Evolutionary conservation across 1,140 invertebrate species (phyloP).

Genomic region (Scaptomyza pallida): DNA sequence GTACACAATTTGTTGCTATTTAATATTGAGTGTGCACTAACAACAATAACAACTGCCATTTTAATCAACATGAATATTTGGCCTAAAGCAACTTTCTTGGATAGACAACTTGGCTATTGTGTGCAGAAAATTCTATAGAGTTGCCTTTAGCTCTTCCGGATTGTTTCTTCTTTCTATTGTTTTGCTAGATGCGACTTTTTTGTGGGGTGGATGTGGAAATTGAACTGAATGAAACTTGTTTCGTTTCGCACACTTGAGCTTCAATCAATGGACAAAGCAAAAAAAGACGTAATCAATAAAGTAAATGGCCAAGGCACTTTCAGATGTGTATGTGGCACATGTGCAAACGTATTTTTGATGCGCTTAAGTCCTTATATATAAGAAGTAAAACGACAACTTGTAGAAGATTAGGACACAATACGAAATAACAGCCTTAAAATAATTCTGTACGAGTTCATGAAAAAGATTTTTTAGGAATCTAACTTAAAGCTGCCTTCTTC

Average conservation of each 20-base stretch:
- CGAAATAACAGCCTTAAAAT: not conserved
- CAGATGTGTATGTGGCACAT: slow-evolving; percentile 43
- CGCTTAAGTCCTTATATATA: slow-evolving; percentile 15
- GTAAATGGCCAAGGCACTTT: slow-evolving; percentile 72
- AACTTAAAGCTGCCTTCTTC: not conserved
- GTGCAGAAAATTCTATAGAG: slow-evolving; percentile 24
- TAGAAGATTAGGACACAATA: not conserved
- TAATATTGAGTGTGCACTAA: slow-evolving; percentile 6
- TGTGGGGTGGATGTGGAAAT: not conserved
- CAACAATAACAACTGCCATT: slow-evolving; percentile 31
- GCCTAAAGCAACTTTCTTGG: slow-evolving; percentile 8
- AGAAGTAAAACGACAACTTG: slow-evolving; percentile 5
- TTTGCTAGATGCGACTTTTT: slow-evolving; percentile 8
- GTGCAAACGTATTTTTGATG: slow-evolving; percentile 43
- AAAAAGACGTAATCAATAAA: slow-evolving; percentile 72
- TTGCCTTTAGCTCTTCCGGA: slow-evolving; percentile 10
- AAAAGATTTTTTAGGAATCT: too few species aligned
- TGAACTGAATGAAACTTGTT: slow-evolving; percentile 31
- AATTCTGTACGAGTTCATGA: too few species aligned
- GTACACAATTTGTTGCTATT: slow-evolving; percentile 56
- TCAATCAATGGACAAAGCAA: slow-evolving; percentile 38
- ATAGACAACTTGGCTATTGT: slow-evolving; percentile 35
- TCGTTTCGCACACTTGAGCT: slow-evolving; percentile 30
- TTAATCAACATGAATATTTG: slow-evolving; percentile 57
- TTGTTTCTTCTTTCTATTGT: slow-evolving; percentile 24